phyloP scores from a whole-genome alignment of 2,888 invertebrate genomes.

The Stenodema calcarata region DNA sequence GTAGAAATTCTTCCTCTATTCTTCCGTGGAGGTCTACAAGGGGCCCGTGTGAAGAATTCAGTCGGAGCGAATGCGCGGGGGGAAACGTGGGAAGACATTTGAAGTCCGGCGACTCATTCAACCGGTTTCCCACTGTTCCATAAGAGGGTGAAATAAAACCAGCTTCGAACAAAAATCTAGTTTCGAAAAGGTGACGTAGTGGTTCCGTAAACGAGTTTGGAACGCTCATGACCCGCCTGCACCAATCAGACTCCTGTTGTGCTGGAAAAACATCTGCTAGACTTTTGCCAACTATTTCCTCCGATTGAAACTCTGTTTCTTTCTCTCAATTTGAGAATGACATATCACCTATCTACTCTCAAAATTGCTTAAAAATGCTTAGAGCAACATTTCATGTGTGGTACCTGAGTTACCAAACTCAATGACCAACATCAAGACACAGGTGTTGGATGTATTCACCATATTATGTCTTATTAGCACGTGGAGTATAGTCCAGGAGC shows the following conservation, averaged over 20 bases:
- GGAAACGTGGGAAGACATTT: constrained; percentile 14
- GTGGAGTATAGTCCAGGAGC: too few species aligned
- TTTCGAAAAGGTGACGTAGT: constrained; percentile 9
- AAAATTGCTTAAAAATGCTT: too few species aligned
- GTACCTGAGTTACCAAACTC: too few species aligned
- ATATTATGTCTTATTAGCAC: too few species aligned
- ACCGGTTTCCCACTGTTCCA: constrained; percentile 4
- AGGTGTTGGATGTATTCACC: too few species aligned
- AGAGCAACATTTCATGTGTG: too few species aligned
- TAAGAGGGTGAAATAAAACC: constrained; percentile 23
- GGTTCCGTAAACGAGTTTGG: neutral
- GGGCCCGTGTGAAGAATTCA: neutral
- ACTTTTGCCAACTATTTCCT: neutral
- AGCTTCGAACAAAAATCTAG: neutral
- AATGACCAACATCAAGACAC: too few species aligned
- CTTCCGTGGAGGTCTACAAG: neutral
- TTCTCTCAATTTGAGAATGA: too few species aligned
- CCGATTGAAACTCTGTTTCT: too few species aligned
- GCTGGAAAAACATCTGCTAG: neutral
- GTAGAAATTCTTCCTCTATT: too few species aligned
- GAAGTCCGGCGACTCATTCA: neutral
- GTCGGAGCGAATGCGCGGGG: neutral
- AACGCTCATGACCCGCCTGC: neutral
- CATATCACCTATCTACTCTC: too few species aligned
- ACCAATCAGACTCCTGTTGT: neutral